phyloP scores from a whole-genome alignment of 2,113 vertebrate species.

The Panthera tigris region DNA sequence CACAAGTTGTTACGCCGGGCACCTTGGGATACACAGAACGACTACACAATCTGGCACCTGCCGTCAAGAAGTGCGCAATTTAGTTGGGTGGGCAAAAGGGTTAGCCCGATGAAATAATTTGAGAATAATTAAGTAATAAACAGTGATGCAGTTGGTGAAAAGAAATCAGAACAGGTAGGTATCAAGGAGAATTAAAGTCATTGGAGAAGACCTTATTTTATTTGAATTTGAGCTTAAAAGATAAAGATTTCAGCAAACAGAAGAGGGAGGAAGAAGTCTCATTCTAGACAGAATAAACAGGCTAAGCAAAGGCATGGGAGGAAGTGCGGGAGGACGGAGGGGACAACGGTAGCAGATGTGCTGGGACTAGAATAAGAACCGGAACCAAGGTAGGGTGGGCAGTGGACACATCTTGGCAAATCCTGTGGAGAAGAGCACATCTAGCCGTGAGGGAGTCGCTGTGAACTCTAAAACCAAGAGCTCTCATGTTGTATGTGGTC shows the following conservation, averaged over 20 bases:
- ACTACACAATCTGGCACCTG: neutral
- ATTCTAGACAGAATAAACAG: neutral
- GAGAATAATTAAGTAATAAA: neutral
- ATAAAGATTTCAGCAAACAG: constrained; percentile 13
- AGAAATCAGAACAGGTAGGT: neutral
- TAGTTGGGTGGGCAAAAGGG: neutral
- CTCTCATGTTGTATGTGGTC: neutral
- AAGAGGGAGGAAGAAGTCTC: neutral
- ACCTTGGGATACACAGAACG: neutral
- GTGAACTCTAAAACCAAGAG: neutral
- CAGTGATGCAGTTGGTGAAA: neutral
- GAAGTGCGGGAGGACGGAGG: neutral
- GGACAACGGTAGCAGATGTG: neutral
- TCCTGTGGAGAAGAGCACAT: neutral
- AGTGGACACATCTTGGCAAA: neutral
- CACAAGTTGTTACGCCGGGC: neutral
- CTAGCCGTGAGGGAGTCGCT: neutral
- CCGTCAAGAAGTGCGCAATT: neutral
- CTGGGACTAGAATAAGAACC: neutral
- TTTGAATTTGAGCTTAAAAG: constrained; percentile 35
- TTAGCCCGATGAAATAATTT: constrained; percentile 10
- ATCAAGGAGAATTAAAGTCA: neutral
- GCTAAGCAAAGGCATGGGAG: neutral
- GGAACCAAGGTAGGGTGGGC: neutral
- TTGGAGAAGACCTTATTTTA: neutral